phyloP scores from a whole-genome alignment of 1,140 invertebrate genomes.

The Telenomus remus region DNA sequence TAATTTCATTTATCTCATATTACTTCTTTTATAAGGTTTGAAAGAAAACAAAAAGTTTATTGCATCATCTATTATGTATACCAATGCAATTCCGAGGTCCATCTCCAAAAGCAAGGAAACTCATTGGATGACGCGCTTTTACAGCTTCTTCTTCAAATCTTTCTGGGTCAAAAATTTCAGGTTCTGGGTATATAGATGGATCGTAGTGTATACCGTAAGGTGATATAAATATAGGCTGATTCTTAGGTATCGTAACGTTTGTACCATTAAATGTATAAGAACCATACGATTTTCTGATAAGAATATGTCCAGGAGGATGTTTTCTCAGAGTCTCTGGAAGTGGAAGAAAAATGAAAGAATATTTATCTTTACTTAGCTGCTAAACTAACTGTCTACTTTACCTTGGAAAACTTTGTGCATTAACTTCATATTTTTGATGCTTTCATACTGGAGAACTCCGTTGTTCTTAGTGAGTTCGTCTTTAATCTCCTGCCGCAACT shows the following conservation, averaged over 20 bases:
- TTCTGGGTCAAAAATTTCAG: constrained; percentile 79
- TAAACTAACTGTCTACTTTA: constrained; percentile 17
- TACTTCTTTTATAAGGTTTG: no score
- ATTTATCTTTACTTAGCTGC: not conserved
- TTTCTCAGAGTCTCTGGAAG: constrained; percentile 79
- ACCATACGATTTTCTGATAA: constrained; percentile 73
- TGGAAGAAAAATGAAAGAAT: no score
- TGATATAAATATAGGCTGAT: constrained; percentile 72
- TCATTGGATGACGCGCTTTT: constrained; percentile 74
- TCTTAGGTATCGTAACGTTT: constrained; percentile 69
- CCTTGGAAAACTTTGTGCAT: constrained; percentile 62
- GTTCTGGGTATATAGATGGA: constrained; percentile 70
- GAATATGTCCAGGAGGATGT: constrained; percentile 75
- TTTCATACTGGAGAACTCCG: constrained; percentile 55
- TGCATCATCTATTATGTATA: constrained; percentile 32
- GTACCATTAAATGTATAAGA: constrained; percentile 70
- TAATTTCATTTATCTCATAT: no score
- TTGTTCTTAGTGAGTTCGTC: constrained; percentile 49
- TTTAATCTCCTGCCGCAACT: constrained; percentile 74
- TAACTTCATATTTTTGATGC: constrained; percentile 57
- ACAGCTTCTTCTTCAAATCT: constrained; percentile 76
- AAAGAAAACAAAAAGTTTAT: not conserved
- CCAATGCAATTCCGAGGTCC: constrained; percentile 81
- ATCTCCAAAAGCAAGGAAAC: constrained; percentile 83
- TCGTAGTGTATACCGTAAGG: constrained; percentile 76